These are phyloP conservation scores for Sicus ferrugineus DNA, from an alignment of 2,888 invertebrate species.

Conservation along the genomic window DNA sequence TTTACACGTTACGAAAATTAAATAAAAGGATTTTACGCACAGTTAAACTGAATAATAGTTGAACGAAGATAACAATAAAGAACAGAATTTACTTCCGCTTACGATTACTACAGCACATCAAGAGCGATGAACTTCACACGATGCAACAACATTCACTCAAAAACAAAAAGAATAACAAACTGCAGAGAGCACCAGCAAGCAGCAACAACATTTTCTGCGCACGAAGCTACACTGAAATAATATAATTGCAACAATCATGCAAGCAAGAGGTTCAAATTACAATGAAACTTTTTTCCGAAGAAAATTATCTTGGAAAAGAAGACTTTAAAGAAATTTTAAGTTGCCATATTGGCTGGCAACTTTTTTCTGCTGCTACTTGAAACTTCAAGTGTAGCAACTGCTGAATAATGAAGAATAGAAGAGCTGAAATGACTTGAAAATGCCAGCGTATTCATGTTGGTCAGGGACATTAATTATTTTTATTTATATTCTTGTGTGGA, in stretches of 20 bases:
- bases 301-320: too few species aligned
- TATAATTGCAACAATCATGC: not conserved
- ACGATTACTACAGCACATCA: not conserved
- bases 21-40: constrained; percentile 23
- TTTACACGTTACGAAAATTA: too few species aligned
- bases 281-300: too few species aligned
- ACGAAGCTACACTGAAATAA: constrained; percentile 23
- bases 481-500: too few species aligned
- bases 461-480: too few species aligned
- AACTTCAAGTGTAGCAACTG: too few species aligned
- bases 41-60: constrained; percentile 30
- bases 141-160: not conserved
- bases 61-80: not conserved
- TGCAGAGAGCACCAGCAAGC: constrained; percentile 8
- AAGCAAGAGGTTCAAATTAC: constrained; percentile 26
- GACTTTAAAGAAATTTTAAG: too few species aligned
- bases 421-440: too few species aligned
- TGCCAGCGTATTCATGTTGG: too few species aligned
- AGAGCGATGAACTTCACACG: constrained; percentile 4
- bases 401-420: too few species aligned
- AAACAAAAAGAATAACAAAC: constrained; percentile 7
- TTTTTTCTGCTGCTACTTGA: too few species aligned
- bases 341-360: too few species aligned
- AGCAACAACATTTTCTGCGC: constrained; percentile 35
- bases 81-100: not conserved